Conservation (phyloP, 2,888 invertebrate species). For the Dione vanillae region DNA sequence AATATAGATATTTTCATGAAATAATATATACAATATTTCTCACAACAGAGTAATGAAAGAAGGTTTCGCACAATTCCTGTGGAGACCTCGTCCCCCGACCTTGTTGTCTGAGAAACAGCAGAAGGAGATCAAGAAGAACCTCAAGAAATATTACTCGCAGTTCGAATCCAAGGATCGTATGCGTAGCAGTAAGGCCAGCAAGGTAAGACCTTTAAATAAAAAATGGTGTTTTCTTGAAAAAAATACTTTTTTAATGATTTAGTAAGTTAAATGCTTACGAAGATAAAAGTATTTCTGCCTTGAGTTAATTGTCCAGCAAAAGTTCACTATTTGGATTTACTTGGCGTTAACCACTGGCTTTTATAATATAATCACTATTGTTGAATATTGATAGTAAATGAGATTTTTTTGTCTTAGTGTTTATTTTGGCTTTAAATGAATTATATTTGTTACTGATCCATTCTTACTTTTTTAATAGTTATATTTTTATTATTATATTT, state of each 20-base stretch:
- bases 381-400: too few species aligned
- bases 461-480: background rate
- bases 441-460: too few species aligned
- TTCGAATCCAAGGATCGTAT: conserved; percentile 98
- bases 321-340: too few species aligned
- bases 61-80: conserved; percentile 96
- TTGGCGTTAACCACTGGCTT: too few species aligned
- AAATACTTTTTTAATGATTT: too few species aligned
- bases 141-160: conserved; percentile 97
- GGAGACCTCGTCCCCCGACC: conserved; percentile 97
- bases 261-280: too few species aligned
- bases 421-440: too few species aligned
- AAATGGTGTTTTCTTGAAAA: background rate
- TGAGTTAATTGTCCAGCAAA: too few species aligned
- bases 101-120: conserved; percentile 93
- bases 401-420: too few species aligned
- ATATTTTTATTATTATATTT: background rate
- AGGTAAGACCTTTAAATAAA: conserved; percentile 82
- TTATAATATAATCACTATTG: too few species aligned
- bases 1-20: background rate
- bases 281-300: too few species aligned
- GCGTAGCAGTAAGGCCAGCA: conserved; percentile 95
- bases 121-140: conserved; percentile 97
- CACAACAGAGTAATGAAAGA: conserved; percentile 91
- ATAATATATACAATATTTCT: background rate